Base-by-base conservation (phyloP, 2,888 invertebrate species). In the Anthophora plumipes region DNA sequence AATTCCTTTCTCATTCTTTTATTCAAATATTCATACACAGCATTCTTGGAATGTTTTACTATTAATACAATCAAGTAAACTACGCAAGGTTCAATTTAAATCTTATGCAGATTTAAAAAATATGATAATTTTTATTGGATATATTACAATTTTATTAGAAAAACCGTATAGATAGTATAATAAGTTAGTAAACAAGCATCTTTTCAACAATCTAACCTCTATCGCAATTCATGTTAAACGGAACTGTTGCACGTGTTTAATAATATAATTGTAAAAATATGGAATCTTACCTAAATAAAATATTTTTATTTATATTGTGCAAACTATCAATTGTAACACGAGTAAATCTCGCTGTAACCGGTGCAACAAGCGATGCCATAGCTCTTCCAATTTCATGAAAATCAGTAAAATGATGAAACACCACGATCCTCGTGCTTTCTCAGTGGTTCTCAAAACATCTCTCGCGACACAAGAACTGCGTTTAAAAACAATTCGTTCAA, bases 281-380 rank as follows among this genome's bases (percentile, higher is more conserved):
- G 12, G 20, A 54, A 25, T 71, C 83, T 93, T 94, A 95, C 95
- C 94, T 94, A 92, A 93, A 93, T 54, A 94, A 82, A 91, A 93
- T 94, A 22, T 92, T 91, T 79, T 94, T 93, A 79, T 94, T 89
- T 71, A 92, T 93, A 86, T 93, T 93, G 81, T 94, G 90, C 68
- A 95, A 93, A 39, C 94, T 94, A 82, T 95, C 95, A 73, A 94
- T 92, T 31, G 94, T 88, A 77, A 94, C 93, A 93, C 94, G 94
- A 25, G 94, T 93, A 76, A 95, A 91, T 92, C 94, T 94, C 64
- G 94, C 93, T 77, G 94, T 91, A 82, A 94, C 93, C 93, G 94
- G 94, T 88, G 94, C 93, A 89, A 93, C 94, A 85, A 95, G 89
- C 66, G 95, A 94, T 90, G 95, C 94, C 95, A 95, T 95, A 67